Percentiles rank a stretch among this genome's conserved stretches.
Conservation (phyloP, 2,797 vertebrate genomes). For the Myotis findleyi region DNA sequence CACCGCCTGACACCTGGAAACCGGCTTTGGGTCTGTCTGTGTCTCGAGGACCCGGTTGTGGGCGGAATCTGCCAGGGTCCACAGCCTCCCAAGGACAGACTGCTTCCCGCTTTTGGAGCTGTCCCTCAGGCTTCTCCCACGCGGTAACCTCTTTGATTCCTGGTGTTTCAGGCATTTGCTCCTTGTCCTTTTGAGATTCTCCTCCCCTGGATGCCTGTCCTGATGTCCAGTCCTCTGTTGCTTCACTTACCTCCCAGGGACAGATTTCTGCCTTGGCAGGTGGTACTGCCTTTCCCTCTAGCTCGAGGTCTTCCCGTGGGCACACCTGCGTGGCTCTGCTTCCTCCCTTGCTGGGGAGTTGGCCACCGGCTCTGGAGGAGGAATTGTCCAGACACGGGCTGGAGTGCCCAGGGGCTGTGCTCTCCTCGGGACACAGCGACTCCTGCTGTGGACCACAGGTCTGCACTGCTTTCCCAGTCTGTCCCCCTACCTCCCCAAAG, state of each 20-base stretch:
- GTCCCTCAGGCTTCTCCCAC: conserved; percentile 59
- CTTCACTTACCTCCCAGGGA: conserved; percentile 74
- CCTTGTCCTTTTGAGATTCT: conserved; percentile 15
- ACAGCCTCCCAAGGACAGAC: conserved; percentile 74
- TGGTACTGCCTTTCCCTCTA: background rate
- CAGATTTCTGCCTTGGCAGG: conserved; percentile 72
- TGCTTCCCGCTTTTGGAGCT: conserved; percentile 59
- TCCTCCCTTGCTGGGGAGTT: conserved; percentile 36
- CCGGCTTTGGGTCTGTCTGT: background rate
- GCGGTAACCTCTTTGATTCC: background rate
- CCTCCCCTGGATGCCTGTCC: background rate
- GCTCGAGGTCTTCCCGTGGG: conserved; percentile 79
- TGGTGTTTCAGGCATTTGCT: background rate
- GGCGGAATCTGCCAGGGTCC: background rate
- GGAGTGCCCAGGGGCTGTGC: conserved; percentile 38
- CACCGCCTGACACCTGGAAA: conserved; percentile 3
- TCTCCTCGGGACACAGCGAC: conserved; percentile 85
- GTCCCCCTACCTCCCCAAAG: background rate
- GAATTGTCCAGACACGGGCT: conserved; percentile 65
- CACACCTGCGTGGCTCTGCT: conserved; percentile 78
- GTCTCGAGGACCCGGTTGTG: background rate
- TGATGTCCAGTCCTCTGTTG: background rate
- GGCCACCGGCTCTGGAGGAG: conserved; percentile 36
- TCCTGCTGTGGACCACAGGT: conserved; percentile 66
- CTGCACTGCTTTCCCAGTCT: conserved; percentile 72